Base-by-base conservation (phyloP, 2,888 invertebrate genomes). In the Drosophila recens region DNA sequence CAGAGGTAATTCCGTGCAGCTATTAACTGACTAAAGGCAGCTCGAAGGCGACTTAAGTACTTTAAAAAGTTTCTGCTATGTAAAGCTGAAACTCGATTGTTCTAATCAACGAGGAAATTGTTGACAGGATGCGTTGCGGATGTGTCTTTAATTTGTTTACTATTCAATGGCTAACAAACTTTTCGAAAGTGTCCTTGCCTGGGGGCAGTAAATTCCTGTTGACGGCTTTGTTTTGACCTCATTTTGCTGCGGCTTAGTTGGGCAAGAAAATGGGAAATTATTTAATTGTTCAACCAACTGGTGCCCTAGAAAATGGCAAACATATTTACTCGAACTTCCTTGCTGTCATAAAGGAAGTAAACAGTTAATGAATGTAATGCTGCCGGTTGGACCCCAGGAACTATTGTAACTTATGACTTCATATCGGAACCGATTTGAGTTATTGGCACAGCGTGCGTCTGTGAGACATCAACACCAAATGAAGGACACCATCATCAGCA, bases 71-170 rank as follows among this genome's bases (percentile, higher is more conserved):
- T 85, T 76, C 63, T 13, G 11, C 45, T 3, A 40, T 40, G 40
- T 15, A 15, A 40, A 67, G 52, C 68, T 8, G 68, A 67, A 82
- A 79, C 72, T 82, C 80, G 49, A 87, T 85, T 85, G 85, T 79
- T 80, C 66, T 56, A 54, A 73, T 67, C 65, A 74, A 70, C 49
- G 53, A 80, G 87, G 83, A 90, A 91, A 90, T 85, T 90, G 90
- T 90, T 88, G 90, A 87, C 90, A 89, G 91, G 91, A 90, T 90
- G 84, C 88, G 75, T 76, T 82, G 69, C 87, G 91, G 91, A 90
- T 87, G 89, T 78, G 63, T 71, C 52, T 89, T 90, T 91, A 91
- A 91, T 91, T 91, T 89, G 79, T 83, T 77, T 76, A 79, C 83
- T 78, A 75, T 73, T 61, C 71, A 76, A 65, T 58, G 62, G 13